phyloP scores from a whole-genome alignment of 2,888 invertebrate species.

The Chalcosyrphus nemorum region DNA sequence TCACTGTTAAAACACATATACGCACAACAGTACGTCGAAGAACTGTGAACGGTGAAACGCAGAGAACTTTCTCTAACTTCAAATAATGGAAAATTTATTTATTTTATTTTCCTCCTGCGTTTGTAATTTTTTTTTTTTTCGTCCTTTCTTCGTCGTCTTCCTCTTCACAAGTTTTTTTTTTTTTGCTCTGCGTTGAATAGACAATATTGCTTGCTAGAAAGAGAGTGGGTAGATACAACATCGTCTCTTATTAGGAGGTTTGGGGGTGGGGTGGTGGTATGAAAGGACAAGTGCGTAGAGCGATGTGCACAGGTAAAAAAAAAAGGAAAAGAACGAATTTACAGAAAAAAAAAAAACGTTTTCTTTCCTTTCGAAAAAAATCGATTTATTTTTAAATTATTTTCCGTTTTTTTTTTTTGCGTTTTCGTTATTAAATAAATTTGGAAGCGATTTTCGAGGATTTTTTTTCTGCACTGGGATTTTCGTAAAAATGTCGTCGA shows the following conservation, averaged over 20 bases:
- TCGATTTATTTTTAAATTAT: conserved; percentile 73
- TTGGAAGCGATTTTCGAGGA: conserved; percentile 66
- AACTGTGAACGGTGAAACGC: conserved; percentile 31
- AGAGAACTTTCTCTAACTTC: conserved; percentile 66
- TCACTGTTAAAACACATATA: conserved; percentile 61
- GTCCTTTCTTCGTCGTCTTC: conserved; percentile 33
- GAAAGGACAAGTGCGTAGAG: conserved; percentile 68
- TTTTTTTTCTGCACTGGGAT: conserved; percentile 55
- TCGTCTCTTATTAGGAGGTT: neutral
- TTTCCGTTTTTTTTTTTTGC: conserved; percentile 55
- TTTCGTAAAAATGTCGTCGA: conserved; percentile 22
- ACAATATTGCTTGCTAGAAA: conserved; percentile 66
- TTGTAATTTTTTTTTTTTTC: conserved; percentile 53
- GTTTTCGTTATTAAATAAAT: conserved; percentile 64
- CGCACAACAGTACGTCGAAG: conserved; percentile 25
- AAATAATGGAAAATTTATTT: conserved; percentile 73
- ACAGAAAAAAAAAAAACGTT: neutral
- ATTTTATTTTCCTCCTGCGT: conserved; percentile 71
- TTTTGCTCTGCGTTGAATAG: conserved; percentile 64
- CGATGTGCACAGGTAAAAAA: conserved; percentile 65
- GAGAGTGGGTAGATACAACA: neutral
- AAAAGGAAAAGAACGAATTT: conserved; percentile 51
- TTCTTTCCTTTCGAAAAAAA: conserved; percentile 36
- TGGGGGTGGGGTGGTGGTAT: neutral
- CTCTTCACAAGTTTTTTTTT: conserved; percentile 10